Percentiles rank a stretch among this genome's conserved stretches.
phyloP scores from a whole-genome alignment of 1,140 invertebrate species.

The Drosophila novamexicana region DNA sequence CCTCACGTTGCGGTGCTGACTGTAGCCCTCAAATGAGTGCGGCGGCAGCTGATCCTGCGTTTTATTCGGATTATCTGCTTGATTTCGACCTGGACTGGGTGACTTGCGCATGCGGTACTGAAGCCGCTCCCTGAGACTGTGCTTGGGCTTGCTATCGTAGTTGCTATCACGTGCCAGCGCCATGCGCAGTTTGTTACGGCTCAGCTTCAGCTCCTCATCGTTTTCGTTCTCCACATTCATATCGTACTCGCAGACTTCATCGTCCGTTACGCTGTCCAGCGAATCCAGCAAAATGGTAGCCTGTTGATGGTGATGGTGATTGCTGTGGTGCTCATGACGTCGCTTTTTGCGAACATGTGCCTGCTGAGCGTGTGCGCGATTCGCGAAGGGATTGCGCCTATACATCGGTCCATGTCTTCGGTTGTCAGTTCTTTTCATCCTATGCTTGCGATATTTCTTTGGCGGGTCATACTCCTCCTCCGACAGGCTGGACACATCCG shows the following conservation, averaged over 20 bases:
- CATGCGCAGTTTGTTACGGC: slow-evolving; percentile 65
- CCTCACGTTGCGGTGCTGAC: background rate
- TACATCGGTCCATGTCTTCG: slow-evolving; percentile 1
- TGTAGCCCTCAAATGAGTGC: slow-evolving; percentile 15
- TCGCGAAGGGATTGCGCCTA: slow-evolving; percentile 18
- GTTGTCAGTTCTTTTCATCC: slow-evolving; percentile 29
- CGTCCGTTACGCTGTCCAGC: slow-evolving; percentile 51
- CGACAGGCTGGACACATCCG: slow-evolving; percentile 66
- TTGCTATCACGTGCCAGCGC: slow-evolving; percentile 56
- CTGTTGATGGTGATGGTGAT: slow-evolving; percentile 30
- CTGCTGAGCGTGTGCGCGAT: slow-evolving; percentile 21
- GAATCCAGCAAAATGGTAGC: slow-evolving; percentile 43
- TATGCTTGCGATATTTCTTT: slow-evolving; percentile 46
- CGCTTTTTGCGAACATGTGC: slow-evolving; percentile 15
- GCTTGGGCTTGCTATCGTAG: slow-evolving; percentile 48
- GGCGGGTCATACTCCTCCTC: slow-evolving; percentile 49
- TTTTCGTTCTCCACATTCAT: slow-evolving; percentile 49
- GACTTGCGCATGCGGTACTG: slow-evolving; percentile 48
- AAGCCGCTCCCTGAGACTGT: slow-evolving; percentile 57
- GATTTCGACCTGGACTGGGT: slow-evolving; percentile 37
- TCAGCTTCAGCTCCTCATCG: slow-evolving; percentile 50
- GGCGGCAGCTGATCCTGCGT: slow-evolving; percentile 13
- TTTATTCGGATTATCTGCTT: slow-evolving; percentile 7
- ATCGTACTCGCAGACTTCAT: slow-evolving; percentile 55
- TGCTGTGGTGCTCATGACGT: slow-evolving; percentile 15